Conservation (phyloP, 2,113 vertebrate genomes). For the Phaethornis superciliosus region DNA sequence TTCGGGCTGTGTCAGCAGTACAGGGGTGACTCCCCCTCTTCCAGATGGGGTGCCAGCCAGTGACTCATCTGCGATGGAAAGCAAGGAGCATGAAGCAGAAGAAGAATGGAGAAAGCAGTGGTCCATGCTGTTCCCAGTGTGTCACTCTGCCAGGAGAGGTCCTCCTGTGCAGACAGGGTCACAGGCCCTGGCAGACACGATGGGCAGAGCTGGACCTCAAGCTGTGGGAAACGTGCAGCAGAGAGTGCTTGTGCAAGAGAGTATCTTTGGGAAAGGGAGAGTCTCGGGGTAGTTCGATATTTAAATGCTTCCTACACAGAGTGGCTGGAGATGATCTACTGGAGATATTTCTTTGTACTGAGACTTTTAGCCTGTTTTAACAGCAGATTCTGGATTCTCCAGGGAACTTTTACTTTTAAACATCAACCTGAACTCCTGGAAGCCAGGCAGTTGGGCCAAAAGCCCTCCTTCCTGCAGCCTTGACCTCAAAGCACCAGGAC, state of each 20-base stretch:
- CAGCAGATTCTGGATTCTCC: not conserved
- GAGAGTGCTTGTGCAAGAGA: rapidly evolving
- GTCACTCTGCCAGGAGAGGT: not conserved
- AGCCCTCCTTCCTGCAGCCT: not conserved
- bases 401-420: not conserved
- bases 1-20: slow-evolving; percentile 11
- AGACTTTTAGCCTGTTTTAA: not conserved
- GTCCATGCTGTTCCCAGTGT: not conserved
- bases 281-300: not conserved
- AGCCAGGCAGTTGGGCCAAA: not conserved
- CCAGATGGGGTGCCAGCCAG: not conserved
- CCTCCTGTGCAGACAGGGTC: not conserved
- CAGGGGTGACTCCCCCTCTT: not conserved
- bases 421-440: not conserved
- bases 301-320: not conserved
- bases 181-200: not conserved
- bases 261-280: not conserved
- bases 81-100: not conserved
- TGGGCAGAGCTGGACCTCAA: not conserved
- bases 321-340: not conserved
- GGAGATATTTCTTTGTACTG: not conserved
- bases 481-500: not conserved
- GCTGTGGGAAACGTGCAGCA: not conserved
- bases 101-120: slow-evolving; percentile 32
- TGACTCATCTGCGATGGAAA: not conserved